Conservation (phyloP, 2,888 invertebrate genomes). For the Drosophila subsilvestris region DNA sequence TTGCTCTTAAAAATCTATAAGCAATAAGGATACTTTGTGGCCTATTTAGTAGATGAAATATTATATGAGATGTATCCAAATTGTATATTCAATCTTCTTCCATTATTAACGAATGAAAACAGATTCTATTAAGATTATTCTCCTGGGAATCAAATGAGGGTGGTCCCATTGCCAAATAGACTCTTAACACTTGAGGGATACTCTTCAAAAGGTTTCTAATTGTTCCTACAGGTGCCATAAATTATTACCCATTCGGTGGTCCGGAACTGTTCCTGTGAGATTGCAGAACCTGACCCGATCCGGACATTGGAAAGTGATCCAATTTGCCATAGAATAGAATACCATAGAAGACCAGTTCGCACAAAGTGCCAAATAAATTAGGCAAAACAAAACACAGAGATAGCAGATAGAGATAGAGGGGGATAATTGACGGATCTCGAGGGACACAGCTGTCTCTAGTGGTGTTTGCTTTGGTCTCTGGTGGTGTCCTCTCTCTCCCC, state of each 20-base stretch:
- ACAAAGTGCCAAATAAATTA: conserved; percentile 44
- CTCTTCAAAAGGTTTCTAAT: neutral
- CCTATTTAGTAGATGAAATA: too few relatives aligned
- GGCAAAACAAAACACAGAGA: conserved; percentile 33
- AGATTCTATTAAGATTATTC: neutral
- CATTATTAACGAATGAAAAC: too few relatives aligned
- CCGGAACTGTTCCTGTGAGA: conserved; percentile 20
- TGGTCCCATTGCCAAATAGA: conserved; percentile 8
- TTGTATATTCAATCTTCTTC: too few relatives aligned
- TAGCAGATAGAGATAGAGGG: neutral
- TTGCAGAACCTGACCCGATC: conserved; percentile 30
- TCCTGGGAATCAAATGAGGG: conserved; percentile 4
- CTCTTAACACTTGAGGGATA: conserved; percentile 18
- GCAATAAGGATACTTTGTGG: too few relatives aligned
- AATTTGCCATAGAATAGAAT: neutral
- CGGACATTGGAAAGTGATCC: neutral
- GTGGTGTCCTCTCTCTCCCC: too few relatives aligned
- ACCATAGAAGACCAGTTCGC: neutral
- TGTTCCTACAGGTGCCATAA: conserved; percentile 20
- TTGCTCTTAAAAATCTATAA: too few relatives aligned
- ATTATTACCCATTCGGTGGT: conserved; percentile 26
- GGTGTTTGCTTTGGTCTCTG: neutral
- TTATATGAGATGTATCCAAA: too few relatives aligned
- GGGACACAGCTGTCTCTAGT: conserved; percentile 57
- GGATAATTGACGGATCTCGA: neutral